Evolutionary conservation across 1,140 invertebrate genomes (phyloP), one percentile per base, ranked within the genome.

Genomic region (Panonychus citri): DNA sequence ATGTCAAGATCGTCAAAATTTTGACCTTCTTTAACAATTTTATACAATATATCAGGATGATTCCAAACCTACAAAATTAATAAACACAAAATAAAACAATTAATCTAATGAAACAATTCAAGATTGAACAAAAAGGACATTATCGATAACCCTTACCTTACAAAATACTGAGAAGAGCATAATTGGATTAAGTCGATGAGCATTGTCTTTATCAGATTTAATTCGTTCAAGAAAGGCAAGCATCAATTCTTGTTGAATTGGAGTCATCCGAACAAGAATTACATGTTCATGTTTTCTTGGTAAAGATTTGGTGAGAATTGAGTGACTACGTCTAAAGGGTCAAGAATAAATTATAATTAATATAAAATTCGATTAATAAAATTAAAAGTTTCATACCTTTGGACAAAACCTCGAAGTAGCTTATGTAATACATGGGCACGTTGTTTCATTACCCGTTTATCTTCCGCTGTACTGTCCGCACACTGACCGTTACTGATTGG

Each of bases 111-210:
- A 50, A 43, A 5, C 62, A 7, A 4, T 21, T n/a, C n/a, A n/a
- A n/a, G 17, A 46, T 46, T 19, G 19, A 19, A 5, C 7, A 5
- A 46, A 46, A n/a, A 40, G 7, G 10, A 24, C 10, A 24, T 25
- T 52, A 49, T 25, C 46, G 30, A 24, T 39, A 15, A 28, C 13
- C 61, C 69, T 65, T 69, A 83, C 80, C 74, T 98, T 97, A 66
- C 90, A 95, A 69, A 93, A 96, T 53, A 97, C 87, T 42, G 93
- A 87, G 72, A 97, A 98, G 4, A 94, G 89, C 69, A 93, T 94
- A 13, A 98, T 74, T 1, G 94, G 91, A 75, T 98, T 97, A 7
- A 85, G 85, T 25, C 21, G 19, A 15, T 48, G 19, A 39, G 21
- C 5, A 28, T 26, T 57, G 19, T 40, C 10, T 15, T 10, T 37